phyloP scores from a whole-genome alignment of 2,888 invertebrate genomes.

The Leptothorax acervorum region DNA sequence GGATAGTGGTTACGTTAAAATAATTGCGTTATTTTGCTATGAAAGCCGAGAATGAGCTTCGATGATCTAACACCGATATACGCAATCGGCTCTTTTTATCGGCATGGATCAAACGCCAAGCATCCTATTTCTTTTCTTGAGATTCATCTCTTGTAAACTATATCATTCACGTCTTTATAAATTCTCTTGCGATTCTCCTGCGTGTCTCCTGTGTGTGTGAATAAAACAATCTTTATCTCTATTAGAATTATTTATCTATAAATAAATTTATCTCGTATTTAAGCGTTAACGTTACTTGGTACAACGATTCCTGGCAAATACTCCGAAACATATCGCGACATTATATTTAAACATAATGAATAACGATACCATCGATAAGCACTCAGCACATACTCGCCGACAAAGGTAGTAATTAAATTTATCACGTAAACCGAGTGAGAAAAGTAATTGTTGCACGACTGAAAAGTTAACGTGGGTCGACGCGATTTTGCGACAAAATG shows the following conservation, averaged over 20 bases:
- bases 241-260: conserved; percentile 11
- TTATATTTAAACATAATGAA: neutral
- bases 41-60: conserved; percentile 5
- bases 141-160: conserved; percentile 35
- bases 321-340: neutral
- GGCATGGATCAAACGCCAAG: conserved; percentile 1
- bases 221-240: neutral
- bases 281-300: conserved; percentile 26
- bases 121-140: conserved; percentile 12
- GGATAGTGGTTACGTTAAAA: neutral
- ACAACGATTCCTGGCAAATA: neutral
- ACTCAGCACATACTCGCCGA: neutral
- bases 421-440: neutral
- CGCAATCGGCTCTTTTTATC: neutral
- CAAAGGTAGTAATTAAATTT: conserved; percentile 22
- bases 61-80: neutral
- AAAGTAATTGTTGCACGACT: neutral
- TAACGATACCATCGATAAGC: conserved; percentile 15
- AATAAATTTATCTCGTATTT: conserved; percentile 2
- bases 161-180: conserved; percentile 3
- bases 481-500: neutral
- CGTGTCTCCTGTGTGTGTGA: neutral
- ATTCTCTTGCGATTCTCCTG: neutral
- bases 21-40: conserved; percentile 1
- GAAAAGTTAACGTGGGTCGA: conserved; percentile 10